Evolutionary conservation across 2,888 invertebrate genomes (phyloP).

Genomic region (Agriopis leucophaearia): DNA sequence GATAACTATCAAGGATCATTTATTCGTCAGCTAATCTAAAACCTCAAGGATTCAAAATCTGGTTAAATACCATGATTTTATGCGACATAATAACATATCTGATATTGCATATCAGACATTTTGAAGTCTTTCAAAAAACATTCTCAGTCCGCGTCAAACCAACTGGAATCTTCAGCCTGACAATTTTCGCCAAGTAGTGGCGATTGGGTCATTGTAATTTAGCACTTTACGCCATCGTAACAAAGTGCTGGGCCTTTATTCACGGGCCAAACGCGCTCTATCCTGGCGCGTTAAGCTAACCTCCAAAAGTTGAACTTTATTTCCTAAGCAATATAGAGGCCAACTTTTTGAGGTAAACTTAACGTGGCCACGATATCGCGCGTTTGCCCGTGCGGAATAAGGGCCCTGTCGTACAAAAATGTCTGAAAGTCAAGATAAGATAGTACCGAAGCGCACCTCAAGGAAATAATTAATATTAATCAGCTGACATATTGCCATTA

Average conservation of each 20-base stretch:
- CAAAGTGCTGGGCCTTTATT: no score
- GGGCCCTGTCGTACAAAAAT: conserved; percentile 29
- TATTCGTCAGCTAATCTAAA: not conserved
- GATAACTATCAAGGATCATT: not conserved
- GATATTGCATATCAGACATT: conserved; percentile 21
- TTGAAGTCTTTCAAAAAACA: conserved; percentile 31
- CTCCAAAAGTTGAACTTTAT: no score
- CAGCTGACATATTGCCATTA: conserved; percentile 58
- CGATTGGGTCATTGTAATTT: not conserved
- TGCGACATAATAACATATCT: no score
- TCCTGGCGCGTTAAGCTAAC: no score
- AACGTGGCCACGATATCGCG: no score
- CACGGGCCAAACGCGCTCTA: no score
- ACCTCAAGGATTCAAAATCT: not conserved
- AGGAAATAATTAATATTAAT: conserved; percentile 64
- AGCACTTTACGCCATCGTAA: not conserved
- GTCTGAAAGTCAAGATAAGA: conserved; percentile 8
- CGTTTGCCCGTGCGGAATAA: no score
- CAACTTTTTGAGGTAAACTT: no score
- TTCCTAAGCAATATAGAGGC: no score
- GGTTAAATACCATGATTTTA: not conserved
- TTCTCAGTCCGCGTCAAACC: not conserved
- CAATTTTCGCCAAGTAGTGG: not conserved
- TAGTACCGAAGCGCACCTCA: conserved; percentile 40
- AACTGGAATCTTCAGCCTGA: conserved; percentile 4